phyloP scores from a whole-genome alignment of 2,113 vertebrate species.

The Scomber japonicus region DNA sequence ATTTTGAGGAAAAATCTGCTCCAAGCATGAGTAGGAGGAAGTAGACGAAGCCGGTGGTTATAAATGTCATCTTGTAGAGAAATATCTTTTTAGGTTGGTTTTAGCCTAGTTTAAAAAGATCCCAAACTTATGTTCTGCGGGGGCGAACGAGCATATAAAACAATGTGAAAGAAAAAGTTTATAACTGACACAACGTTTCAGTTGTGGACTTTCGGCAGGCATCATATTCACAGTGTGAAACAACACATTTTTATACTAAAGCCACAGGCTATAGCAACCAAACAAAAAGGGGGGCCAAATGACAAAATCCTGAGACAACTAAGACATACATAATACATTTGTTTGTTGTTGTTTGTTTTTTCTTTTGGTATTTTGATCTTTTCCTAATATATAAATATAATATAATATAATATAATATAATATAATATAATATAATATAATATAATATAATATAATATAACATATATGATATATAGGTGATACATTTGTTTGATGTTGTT shows the following conservation, averaged over 20 bases:
- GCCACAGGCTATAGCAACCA: neutral
- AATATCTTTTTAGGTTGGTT: conserved; percentile 54
- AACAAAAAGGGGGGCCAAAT: too few relatives aligned
- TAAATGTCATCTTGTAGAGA: conserved; percentile 56
- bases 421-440: too few relatives aligned
- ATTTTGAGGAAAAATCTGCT: conserved; percentile 67
- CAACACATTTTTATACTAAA: neutral
- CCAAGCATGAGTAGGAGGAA: conserved; percentile 61
- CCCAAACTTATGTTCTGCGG: conserved; percentile 41
- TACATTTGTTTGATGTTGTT: too few relatives aligned
- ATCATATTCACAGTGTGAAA: neutral
- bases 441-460: too few relatives aligned
- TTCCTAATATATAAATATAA: too few relatives aligned
- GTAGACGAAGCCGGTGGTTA: conserved; percentile 54
- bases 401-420: too few relatives aligned
- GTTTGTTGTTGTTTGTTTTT: neutral
- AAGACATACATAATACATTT: neutral
- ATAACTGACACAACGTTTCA: neutral
- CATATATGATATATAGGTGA: too few relatives aligned
- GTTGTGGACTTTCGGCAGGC: neutral
- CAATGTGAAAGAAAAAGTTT: neutral
- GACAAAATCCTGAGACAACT: neutral
- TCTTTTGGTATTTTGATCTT: neutral
- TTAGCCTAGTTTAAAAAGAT: conserved; percentile 50
- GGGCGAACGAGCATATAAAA: conserved; percentile 13